Base-by-base conservation (phyloP, 2,113 vertebrate species). In the Haemorhous mexicanus region DNA sequence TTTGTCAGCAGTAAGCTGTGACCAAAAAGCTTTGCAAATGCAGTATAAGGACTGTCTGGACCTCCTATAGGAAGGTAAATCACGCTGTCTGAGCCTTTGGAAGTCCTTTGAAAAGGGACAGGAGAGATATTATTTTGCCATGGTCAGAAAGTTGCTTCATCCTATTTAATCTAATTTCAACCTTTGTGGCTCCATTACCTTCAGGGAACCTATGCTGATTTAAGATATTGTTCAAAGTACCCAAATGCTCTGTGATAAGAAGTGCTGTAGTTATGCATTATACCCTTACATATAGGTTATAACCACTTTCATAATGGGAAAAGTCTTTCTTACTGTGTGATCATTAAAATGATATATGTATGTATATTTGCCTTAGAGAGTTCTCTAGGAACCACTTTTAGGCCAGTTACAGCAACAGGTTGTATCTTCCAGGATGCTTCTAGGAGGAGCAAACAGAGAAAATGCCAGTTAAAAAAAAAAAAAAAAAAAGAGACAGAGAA, bases 11-110 rank as follows among this genome's bases (percentile, higher is more conserved):
- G 74, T 50, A 75, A 64, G 52, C 63, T 77, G 59, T 49, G 53
- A 91, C 70, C 70, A 79, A 95, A 97, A 91, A 85, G 59, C 90
- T 86, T 62, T 90, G 78, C 30, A 66, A 95, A 90, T n/a, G 72
- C 47, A 52, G 23, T 6, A 4, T 56, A 41, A 88, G 33, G 64
- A 44, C 39, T 47, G 52, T 58, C 53, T 70, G 68, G 72, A 55
- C 75, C 44, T 93, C 66, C 47, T n/a, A 13, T 11, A 52, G n/a
- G n/a, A 84, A 59, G 17, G 75, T 43, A 84, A 93, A 53, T 46
- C 64, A 27, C 22, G 35, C 39, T 59, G 35, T n/a, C 72, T 10
- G 13, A 84, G 52, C 39, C 50, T 66, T 50, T 59, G 52, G 39
- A 91, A 83, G 41, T 62, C 75, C 79, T 95, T 47, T 59, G 35